Conservation (phyloP, 2,888 invertebrate genomes). For the Eupithecia exiguata region DNA sequence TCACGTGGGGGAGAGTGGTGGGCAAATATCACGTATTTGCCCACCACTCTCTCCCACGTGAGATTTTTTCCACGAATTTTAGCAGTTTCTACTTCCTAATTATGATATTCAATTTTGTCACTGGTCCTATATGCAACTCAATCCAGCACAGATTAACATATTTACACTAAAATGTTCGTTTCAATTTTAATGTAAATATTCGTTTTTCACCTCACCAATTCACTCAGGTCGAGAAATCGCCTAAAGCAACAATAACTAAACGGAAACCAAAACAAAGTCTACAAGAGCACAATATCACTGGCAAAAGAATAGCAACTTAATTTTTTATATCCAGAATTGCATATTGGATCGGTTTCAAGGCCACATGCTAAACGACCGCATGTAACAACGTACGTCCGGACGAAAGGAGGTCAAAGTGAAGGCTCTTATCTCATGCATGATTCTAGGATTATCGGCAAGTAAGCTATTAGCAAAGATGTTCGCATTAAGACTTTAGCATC, state of each 20-base stretch:
- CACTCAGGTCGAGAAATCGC: no score
- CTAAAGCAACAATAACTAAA: not conserved
- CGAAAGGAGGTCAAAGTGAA: conserved; percentile 73
- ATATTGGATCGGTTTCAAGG: conserved; percentile 70
- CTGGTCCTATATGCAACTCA: no score
- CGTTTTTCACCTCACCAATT: no score
- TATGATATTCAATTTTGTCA: no score
- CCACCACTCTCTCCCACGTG: no score
- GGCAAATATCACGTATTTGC: no score
- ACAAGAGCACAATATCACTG: not conserved
- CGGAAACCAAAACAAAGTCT: not conserved
- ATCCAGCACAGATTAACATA: no score
- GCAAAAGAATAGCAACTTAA: conserved; percentile 13
- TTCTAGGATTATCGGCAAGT: conserved; percentile 48
- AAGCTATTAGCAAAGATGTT: conserved; percentile 7
- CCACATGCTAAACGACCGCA: conserved; percentile 53
- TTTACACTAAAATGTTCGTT: no score
- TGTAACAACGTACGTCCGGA: conserved; percentile 61
- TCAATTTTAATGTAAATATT: no score
- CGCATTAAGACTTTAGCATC: not conserved
- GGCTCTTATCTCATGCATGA: conserved; percentile 65
- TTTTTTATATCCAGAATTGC: conserved; percentile 37
- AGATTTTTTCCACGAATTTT: no score
- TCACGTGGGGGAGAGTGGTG: no score
- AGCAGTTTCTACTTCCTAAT: no score